Evolutionary conservation across 2,113 vertebrate species (phyloP).

Genomic region (Antidorcas marsupialis): DNA sequence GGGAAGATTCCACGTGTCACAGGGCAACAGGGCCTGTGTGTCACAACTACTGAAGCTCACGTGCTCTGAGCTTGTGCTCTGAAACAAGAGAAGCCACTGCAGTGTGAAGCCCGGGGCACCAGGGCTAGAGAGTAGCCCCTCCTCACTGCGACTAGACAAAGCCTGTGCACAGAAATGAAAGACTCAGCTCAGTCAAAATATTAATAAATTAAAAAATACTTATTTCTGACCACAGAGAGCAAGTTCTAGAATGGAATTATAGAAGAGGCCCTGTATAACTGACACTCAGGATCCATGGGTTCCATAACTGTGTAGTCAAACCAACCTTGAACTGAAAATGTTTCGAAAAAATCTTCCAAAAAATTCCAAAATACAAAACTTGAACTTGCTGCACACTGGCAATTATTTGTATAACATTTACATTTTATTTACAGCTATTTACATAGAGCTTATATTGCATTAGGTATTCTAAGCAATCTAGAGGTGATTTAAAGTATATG

Average conservation of each 20-base stretch:
- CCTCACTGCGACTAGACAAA: neutral
- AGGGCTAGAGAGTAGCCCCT: neutral
- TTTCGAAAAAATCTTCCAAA: neutral
- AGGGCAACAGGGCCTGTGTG: neutral
- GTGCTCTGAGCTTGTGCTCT: neutral
- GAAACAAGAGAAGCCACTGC: neutral
- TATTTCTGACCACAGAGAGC: neutral
- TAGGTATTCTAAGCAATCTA: neutral
- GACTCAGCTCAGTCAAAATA: neutral
- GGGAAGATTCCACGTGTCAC: neutral
- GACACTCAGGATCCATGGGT: too few species aligned
- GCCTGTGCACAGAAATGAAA: neutral
- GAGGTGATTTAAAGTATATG: neutral
- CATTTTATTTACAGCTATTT: neutral
- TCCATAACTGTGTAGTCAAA: neutral
- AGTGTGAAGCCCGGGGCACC: fast-evolving
- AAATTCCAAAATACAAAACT: neutral
- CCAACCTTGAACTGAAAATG: neutral
- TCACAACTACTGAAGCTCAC: neutral
- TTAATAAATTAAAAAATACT: neutral
- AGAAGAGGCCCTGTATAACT: neutral
- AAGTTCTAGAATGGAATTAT: neutral
- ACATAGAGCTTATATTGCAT: neutral
- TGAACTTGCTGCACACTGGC: neutral
- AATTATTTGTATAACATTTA: neutral